A percentile compares a stretch with the other conserved stretches of the same genome.
phyloP scores from a whole-genome alignment of 2,797 vertebrate genomes.

The Periparus ater region DNA sequence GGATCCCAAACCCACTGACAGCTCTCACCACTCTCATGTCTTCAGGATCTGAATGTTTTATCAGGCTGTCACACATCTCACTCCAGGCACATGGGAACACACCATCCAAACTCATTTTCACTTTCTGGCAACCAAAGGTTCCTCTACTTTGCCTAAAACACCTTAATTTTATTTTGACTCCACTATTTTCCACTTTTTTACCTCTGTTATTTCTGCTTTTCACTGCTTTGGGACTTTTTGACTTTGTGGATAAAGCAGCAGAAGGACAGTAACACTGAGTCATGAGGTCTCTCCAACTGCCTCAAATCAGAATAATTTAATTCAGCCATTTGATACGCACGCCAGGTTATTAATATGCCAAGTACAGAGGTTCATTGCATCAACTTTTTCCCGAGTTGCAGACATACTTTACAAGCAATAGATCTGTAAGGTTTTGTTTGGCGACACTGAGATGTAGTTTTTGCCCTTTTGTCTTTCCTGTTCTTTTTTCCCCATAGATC shows the following conservation, averaged over 20 bases:
- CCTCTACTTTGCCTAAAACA: neutral
- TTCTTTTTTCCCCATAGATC: constrained; percentile 56
- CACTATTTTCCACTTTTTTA: neutral
- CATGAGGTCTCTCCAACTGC: neutral
- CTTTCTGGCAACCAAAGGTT: neutral
- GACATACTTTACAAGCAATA: constrained; percentile 16
- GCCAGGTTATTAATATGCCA: neutral
- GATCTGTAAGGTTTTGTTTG: constrained; percentile 62
- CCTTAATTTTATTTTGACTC: neutral
- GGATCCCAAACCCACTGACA: neutral
- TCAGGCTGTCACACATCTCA: neutral
- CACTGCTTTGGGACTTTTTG: neutral
- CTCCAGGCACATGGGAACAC: neutral
- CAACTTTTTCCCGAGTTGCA: neutral
- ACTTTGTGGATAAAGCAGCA: constrained; percentile 1
- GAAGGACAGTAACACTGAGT: neutral
- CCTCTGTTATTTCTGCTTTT: neutral
- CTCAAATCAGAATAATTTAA: neutral
- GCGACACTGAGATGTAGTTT: constrained; percentile 11
- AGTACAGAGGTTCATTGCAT: neutral
- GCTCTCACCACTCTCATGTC: neutral
- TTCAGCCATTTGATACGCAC: neutral
- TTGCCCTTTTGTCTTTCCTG: constrained; percentile 65
- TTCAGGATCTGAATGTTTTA: neutral
- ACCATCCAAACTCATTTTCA: neutral